phyloP scores from a whole-genome alignment of 2,888 invertebrate genomes.

The Tetranychus piercei region DNA sequence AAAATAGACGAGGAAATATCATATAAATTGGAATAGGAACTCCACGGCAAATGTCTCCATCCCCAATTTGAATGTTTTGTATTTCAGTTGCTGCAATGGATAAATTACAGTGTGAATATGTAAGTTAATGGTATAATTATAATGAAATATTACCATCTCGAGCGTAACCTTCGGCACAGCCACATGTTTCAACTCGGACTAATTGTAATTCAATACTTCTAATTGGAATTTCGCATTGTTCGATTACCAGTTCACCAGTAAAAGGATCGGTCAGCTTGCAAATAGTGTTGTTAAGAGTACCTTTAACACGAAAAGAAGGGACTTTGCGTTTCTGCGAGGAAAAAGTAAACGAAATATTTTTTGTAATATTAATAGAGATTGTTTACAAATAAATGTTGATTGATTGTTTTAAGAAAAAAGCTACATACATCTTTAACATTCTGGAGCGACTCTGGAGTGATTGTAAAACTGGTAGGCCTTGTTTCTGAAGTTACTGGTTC shows the following conservation, averaged over 20 bases:
- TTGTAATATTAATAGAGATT: neutral
- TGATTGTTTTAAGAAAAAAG: neutral
- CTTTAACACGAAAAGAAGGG: conserved; percentile 64
- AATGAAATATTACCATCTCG: conserved; percentile 54
- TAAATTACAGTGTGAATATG: neutral
- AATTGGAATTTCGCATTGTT: conserved; percentile 59
- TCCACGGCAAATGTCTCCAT: conserved; percentile 65
- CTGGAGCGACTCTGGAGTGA: conserved; percentile 62
- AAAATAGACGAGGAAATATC: conserved; percentile 84
- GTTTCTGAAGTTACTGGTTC: conserved; percentile 22
- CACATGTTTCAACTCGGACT: conserved; percentile 84
- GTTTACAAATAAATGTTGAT: neutral
- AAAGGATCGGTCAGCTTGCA: conserved; percentile 69
- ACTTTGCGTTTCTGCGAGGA: conserved; percentile 38
- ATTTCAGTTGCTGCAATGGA: conserved; percentile 65
- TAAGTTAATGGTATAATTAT: neutral
- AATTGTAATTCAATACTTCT: conserved; percentile 85
- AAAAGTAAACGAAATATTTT: conserved; percentile 20
- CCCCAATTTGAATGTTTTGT: conserved; percentile 90
- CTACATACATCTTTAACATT: conserved; percentile 42
- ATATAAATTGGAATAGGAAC: conserved; percentile 75
- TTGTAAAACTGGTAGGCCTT: conserved; percentile 57
- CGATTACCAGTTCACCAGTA: conserved; percentile 63
- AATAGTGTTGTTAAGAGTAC: conserved; percentile 59
- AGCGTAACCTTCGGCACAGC: conserved; percentile 73